These are phyloP conservation scores for Alexandromys fortis DNA, from an alignment of 2,113 vertebrate species.

Conservation along the genomic window DNA sequence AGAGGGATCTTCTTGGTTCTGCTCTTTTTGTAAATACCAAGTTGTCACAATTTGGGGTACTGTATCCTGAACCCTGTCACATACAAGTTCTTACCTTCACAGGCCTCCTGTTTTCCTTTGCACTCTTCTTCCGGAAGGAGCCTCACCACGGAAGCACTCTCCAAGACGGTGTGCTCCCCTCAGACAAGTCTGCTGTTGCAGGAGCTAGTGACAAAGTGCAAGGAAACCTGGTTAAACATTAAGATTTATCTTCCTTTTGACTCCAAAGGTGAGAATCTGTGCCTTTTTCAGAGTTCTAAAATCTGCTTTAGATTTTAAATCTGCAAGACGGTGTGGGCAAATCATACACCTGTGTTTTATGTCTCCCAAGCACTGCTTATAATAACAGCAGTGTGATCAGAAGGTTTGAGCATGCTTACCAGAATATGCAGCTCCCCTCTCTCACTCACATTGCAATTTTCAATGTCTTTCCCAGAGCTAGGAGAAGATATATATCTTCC, in stretches of 20 bases:
- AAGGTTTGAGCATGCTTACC: neutral
- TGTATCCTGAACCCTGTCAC: neutral
- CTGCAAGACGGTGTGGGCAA: neutral
- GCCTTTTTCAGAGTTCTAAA: conserved; percentile 4
- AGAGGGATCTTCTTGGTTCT: neutral
- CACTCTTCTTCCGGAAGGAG: neutral
- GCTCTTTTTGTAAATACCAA: neutral
- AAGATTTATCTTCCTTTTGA: neutral
- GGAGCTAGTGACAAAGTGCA: neutral
- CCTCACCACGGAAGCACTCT: neutral
- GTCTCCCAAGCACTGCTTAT: neutral
- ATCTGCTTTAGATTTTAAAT: neutral
- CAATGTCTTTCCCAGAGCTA: neutral
- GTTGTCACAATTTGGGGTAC: neutral
- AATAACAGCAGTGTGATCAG: neutral
- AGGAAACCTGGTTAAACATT: conserved; percentile 14
- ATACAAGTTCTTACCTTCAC: neutral
- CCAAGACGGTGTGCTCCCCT: neutral
- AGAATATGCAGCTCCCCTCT: neutral
- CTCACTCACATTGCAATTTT: neutral
- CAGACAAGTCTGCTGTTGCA: neutral
- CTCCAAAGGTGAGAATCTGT: neutral
- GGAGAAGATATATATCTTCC: neutral
- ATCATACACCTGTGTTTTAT: neutral
- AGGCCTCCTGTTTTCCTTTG: neutral